phyloP scores from a whole-genome alignment of 2,113 vertebrate species.

The Solea senegalensis region DNA sequence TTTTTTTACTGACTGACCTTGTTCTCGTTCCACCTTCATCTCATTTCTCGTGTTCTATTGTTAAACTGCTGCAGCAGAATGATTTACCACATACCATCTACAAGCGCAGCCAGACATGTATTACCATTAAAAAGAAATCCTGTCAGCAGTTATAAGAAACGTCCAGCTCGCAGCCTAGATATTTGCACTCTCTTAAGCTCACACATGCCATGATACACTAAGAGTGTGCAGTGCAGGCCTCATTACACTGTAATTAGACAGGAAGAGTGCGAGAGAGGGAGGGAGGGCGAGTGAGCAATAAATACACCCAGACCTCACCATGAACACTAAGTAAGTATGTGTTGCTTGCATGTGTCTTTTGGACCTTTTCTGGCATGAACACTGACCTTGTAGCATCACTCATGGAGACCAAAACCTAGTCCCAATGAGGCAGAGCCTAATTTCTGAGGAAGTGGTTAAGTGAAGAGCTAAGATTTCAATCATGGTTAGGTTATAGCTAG shows the following conservation, averaged over 20 bases:
- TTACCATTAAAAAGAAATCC: constrained; percentile 36
- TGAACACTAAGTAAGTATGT: background rate
- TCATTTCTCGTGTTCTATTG: background rate
- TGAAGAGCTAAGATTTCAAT: too few relatives aligned
- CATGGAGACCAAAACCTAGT: too few relatives aligned
- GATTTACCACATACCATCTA: constrained; percentile 3
- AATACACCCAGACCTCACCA: constrained; percentile 49
- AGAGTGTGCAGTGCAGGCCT: constrained; percentile 30
- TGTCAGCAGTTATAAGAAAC: constrained; percentile 19
- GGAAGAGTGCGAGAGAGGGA: background rate
- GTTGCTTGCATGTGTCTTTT: constrained; percentile 5
- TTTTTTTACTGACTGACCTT: background rate
- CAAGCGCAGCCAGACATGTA: constrained; percentile 10
- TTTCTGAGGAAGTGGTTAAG: too few relatives aligned
- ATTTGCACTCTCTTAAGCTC: background rate
- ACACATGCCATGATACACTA: constrained; percentile 21
- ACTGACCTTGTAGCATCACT: too few relatives aligned
- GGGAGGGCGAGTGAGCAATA: constrained; percentile 40
- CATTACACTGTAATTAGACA: constrained; percentile 47
- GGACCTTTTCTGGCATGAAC: too few relatives aligned
- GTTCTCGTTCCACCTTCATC: background rate
- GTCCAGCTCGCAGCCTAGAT: background rate
- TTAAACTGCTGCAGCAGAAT: background rate
- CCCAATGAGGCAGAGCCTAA: too few relatives aligned
- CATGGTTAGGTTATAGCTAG: too few relatives aligned